phyloP scores from a whole-genome alignment of 2,113 vertebrate species.

The Beaufortia kweichowensis region DNA sequence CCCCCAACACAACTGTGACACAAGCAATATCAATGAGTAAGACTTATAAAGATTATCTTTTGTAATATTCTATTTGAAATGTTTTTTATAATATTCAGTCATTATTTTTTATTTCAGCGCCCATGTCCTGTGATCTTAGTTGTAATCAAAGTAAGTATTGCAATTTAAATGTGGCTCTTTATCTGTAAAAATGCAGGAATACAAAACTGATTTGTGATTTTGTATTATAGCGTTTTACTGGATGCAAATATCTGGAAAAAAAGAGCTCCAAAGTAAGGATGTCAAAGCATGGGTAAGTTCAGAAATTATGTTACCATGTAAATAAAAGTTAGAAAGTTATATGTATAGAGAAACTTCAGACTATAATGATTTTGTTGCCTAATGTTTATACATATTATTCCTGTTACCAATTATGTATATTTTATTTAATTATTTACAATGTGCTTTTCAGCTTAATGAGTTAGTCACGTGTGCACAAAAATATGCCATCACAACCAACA shows the following conservation, averaged over 20 bases:
- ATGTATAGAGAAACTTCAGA: no score
- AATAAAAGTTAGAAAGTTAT: no score
- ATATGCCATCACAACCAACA: no score
- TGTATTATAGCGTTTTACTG: slow-evolving; percentile 42
- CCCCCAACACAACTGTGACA: not conserved
- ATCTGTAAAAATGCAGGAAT: not conserved
- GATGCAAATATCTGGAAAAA: slow-evolving; percentile 24
- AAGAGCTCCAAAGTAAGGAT: not conserved
- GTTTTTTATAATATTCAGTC: not conserved
- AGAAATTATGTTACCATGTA: no score
- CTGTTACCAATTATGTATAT: not conserved
- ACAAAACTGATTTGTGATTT: not conserved
- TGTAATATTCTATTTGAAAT: not conserved
- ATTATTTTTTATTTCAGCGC: not conserved
- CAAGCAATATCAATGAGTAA: not conserved
- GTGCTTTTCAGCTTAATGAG: slow-evolving; percentile 32
- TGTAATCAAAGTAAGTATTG: slow-evolving; percentile 34
- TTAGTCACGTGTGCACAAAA: no score
- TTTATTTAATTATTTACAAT: not conserved
- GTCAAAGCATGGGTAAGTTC: slow-evolving; percentile 24
- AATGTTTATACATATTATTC: not conserved
- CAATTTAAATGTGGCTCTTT: not conserved
- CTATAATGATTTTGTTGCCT: no score
- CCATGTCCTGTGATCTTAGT: not conserved
- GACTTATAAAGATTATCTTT: not conserved